Evolutionary conservation across 2,113 vertebrate species (phyloP).

Genomic region (Nicator chloris): DNA sequence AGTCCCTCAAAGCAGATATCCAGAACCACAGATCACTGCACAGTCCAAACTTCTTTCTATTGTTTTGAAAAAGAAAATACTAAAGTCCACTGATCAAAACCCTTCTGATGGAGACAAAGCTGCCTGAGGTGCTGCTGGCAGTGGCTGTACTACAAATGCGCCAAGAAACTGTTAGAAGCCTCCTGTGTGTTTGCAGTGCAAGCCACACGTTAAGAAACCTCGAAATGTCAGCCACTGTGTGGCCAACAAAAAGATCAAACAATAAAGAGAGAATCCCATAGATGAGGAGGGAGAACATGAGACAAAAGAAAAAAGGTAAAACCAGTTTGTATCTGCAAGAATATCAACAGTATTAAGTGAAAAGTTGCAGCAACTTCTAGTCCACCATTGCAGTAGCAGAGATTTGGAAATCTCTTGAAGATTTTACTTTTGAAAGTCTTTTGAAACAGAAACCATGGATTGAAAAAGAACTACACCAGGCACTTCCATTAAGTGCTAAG

Average conservation of each 20-base stretch:
- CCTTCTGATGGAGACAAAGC: not conserved
- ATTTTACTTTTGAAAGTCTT: not conserved
- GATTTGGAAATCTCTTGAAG: not conserved
- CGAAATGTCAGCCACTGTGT: not conserved
- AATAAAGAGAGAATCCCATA: not conserved
- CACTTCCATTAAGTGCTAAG: not conserved
- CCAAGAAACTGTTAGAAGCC: not conserved
- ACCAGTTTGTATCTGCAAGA: not conserved
- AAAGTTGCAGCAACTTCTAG: not conserved
- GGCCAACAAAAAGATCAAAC: not conserved
- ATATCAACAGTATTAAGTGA: not conserved
- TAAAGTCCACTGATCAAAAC: not conserved
- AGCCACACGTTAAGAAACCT: not conserved
- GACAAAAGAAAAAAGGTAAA: not conserved
- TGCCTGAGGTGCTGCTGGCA: not conserved
- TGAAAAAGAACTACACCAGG: not conserved
- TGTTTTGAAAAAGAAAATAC: not conserved
- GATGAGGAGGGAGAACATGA: not conserved
- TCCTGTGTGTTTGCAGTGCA: not conserved
- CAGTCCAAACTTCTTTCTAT: not conserved
- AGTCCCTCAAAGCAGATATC: not conserved
- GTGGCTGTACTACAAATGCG: not conserved
- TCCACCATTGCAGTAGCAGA: not conserved
- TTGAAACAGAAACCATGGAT: not conserved
- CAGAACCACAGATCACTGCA: not conserved